These are phyloP conservation scores for Plestiodon gilberti DNA, from an alignment of 2,113 vertebrate species.

Conservation along the genomic window DNA sequence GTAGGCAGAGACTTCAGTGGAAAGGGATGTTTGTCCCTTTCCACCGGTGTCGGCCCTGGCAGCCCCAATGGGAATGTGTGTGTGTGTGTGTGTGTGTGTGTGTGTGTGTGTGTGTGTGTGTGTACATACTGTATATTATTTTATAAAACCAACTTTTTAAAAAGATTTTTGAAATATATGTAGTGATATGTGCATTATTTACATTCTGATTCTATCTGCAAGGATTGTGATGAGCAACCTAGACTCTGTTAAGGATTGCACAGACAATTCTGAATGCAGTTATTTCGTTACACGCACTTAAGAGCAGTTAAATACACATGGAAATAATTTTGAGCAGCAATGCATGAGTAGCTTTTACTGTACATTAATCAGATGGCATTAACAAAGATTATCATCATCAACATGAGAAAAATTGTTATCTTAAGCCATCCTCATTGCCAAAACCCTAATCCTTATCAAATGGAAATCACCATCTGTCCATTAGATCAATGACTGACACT, in stretches of 20 bases:
- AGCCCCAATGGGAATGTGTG: no score
- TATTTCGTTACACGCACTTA: constrained; percentile 17
- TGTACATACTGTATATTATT: neutral
- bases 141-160: neutral
- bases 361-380: constrained; percentile 64
- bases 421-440: constrained; percentile 44
- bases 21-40: no score
- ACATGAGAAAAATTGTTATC: constrained; percentile 52
- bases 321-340: constrained; percentile 43
- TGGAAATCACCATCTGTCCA: constrained; percentile 66
- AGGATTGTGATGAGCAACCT: neutral
- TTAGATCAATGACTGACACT: constrained; percentile 60
- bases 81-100: no score
- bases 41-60: no score
- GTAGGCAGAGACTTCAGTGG: no score
- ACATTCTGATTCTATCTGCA: neutral
- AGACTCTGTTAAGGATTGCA: neutral
- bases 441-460: constrained; percentile 65
- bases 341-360: constrained; percentile 47
- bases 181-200: neutral
- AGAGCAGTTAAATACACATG: constrained; percentile 52
- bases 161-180: neutral
- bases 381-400: constrained; percentile 55
- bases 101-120: neutral
- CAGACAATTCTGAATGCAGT: constrained; percentile 28